A percentile compares a stretch with the other conserved stretches of the same genome.
These are phyloP conservation scores for Enteromius paludinosus DNA, from an alignment of 2,797 vertebrate genomes.

Conservation along the genomic window DNA sequence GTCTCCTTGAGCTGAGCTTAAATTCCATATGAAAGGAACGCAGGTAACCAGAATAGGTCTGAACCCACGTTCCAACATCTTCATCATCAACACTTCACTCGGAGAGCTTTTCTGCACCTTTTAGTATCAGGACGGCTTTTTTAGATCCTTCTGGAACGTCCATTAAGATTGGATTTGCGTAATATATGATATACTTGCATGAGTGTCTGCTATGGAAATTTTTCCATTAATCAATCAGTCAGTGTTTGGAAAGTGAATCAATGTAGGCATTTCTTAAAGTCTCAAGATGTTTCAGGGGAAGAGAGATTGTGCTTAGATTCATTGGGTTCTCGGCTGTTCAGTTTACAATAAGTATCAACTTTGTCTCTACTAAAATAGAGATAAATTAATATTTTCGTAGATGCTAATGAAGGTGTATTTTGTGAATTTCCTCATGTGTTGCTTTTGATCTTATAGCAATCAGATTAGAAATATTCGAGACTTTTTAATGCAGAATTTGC, in stretches of 20 bases:
- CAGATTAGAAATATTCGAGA: background rate
- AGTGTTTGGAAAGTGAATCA: background rate
- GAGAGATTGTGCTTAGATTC: too few relatives aligned
- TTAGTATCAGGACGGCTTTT: background rate
- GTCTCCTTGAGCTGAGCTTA: conserved; percentile 24
- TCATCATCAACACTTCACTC: background rate
- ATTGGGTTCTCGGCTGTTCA: background rate
- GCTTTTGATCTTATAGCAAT: background rate
- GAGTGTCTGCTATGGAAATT: background rate
- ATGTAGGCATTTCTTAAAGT: background rate
- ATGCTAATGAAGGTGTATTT: background rate
- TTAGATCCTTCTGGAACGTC: background rate
- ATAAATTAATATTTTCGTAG: background rate
- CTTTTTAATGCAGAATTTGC: background rate
- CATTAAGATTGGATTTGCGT: background rate
- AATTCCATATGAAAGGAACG: background rate
- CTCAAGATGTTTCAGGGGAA: background rate
- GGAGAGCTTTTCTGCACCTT: background rate
- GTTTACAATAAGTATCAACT: background rate
- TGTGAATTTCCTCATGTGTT: background rate
- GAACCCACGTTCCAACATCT: background rate
- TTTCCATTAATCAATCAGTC: background rate
- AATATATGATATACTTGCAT: background rate
- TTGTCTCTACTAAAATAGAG: background rate
- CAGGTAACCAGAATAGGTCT: background rate